phyloP scores from a whole-genome alignment of 2,888 invertebrate species.

The Drosophila hamatofila region DNA sequence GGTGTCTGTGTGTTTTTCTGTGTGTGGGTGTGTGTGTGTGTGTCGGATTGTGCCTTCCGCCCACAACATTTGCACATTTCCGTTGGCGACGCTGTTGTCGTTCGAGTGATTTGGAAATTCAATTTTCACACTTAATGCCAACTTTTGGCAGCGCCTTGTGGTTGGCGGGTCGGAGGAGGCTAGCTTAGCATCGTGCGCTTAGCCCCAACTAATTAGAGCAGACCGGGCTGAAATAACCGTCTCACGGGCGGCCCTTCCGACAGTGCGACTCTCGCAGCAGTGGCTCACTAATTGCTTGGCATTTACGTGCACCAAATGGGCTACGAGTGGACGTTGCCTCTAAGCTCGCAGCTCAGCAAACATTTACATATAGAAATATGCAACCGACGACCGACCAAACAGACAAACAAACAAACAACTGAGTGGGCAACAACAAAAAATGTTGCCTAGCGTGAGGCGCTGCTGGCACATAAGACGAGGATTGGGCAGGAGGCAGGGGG shows the following conservation, averaged over 20 bases:
- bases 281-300: conserved; percentile 71
- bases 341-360: conserved; percentile 58
- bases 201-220: conserved; percentile 72
- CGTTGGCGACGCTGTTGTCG: conserved; percentile 52
- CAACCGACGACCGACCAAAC: conserved; percentile 65
- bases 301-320: conserved; percentile 67
- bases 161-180: conserved; percentile 10
- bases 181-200: conserved; percentile 53
- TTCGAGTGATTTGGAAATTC: conserved; percentile 78
- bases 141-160: conserved; percentile 42
- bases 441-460: conserved; percentile 66
- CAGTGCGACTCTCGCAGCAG: conserved; percentile 15
- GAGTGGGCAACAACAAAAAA: conserved; percentile 32
- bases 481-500: not conserved
- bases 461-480: conserved; percentile 14
- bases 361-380: conserved; percentile 76
- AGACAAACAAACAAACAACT: conserved; percentile 28
- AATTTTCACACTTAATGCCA: conserved; percentile 79
- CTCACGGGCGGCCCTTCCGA: conserved; percentile 1
- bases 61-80: conserved; percentile 78
- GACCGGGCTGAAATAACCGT: conserved; percentile 50
- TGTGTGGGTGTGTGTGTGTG: not conserved
- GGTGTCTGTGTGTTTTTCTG: not conserved
- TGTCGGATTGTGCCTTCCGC: conserved; percentile 29
- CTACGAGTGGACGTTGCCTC: conserved; percentile 52